These are phyloP conservation scores for Eutrigla gurnardus DNA, from an alignment of 2,797 vertebrate species.

Conservation along the genomic window DNA sequence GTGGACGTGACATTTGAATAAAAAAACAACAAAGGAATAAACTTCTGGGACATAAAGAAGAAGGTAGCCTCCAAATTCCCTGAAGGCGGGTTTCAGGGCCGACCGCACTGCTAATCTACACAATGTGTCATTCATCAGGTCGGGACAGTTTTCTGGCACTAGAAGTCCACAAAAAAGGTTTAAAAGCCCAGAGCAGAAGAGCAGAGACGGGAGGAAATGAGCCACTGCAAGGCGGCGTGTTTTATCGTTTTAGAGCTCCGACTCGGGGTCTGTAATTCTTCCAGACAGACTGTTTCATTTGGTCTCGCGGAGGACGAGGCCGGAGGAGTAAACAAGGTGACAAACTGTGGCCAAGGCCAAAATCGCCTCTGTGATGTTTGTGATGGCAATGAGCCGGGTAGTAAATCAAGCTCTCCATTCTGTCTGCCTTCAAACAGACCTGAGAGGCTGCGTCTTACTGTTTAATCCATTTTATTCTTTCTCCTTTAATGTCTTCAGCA, in stretches of 20 bases:
- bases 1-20: not conserved
- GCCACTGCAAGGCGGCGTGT: not conserved
- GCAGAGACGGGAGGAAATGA: conserved; percentile 34
- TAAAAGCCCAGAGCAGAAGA: conserved; percentile 28
- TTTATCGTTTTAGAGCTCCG: conserved; percentile 6
- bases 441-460: not conserved
- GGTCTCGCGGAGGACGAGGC: conserved; percentile 15
- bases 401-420: conserved; percentile 1
- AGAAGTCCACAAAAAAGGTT: conserved; percentile 32
- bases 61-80: not conserved
- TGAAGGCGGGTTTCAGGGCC: not conserved
- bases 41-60: not conserved
- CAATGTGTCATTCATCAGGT: conserved; percentile 40
- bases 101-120: not conserved
- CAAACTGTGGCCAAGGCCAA: conserved; percentile 12
- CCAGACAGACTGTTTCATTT: conserved; percentile 36
- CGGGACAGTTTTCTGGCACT: conserved; percentile 22
- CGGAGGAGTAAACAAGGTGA: conserved; percentile 25
- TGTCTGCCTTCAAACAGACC: not conserved
- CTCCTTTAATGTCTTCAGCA: not conserved
- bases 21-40: not conserved
- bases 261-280: conserved; percentile 37
- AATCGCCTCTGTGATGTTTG: not conserved
- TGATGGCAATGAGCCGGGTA: not conserved
- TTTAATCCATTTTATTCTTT: not conserved